A percentile compares a stretch with the other conserved stretches of the same genome.
Evolutionary conservation across 2,888 invertebrate genomes (phyloP).

Genomic region (Euzophera pinguis): DNA sequence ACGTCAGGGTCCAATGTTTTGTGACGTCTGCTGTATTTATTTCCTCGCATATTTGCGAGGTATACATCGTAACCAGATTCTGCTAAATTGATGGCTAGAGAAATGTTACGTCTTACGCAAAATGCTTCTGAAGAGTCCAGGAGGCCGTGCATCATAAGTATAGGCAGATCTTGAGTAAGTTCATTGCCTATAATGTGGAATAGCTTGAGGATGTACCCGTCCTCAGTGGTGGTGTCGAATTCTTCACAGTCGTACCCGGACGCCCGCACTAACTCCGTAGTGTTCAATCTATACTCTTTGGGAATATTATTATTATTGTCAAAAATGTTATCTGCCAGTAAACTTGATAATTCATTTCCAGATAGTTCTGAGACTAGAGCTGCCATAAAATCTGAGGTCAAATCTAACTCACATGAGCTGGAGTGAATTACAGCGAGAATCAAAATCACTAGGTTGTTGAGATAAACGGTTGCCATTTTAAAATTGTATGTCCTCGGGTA

Average conservation of each 20-base stretch:
- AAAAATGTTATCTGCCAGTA: too few species aligned
- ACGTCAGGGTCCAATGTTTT: not conserved
- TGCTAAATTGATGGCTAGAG: not conserved
- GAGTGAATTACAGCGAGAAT: too few species aligned
- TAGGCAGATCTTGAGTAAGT: not conserved
- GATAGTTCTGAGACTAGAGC: too few species aligned
- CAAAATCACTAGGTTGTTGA: too few species aligned
- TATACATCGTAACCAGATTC: slow-evolving; percentile 1
- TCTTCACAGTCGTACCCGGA: not conserved
- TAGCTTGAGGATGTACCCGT: not conserved
- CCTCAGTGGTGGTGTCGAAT: not conserved
- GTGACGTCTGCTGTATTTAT: not conserved
- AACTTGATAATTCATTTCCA: too few species aligned
- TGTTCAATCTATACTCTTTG: not conserved
- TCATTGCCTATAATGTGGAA: not conserved
- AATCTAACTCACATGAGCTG: too few species aligned
- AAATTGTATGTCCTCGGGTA: too few species aligned
- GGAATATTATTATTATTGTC: not conserved
- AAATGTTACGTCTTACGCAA: not conserved
- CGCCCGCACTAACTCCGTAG: not conserved
- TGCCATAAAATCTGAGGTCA: too few species aligned
- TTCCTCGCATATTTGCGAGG: not conserved
- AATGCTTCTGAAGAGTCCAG: not conserved
- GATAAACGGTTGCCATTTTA: too few species aligned
- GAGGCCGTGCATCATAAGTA: not conserved